A percentile compares a stretch with the other conserved stretches of the same genome.
These are phyloP conservation scores for Arctocebus calabarensis DNA, from an alignment of 2,797 vertebrate genomes.

Conservation along the genomic window DNA sequence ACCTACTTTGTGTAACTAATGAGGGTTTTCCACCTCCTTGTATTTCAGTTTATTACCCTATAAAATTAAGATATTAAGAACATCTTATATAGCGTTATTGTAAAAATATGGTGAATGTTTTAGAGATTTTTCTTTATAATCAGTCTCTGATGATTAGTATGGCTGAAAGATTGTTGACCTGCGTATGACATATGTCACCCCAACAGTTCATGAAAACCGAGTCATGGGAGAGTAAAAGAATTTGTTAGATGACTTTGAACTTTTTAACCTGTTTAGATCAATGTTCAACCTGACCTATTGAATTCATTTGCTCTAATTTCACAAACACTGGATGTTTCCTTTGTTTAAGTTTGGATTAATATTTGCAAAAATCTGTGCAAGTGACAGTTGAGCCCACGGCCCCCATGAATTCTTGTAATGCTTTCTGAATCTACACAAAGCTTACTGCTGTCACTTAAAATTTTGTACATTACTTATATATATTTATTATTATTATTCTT, in stretches of 20 bases:
- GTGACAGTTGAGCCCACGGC: not conserved
- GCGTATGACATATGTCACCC: not conserved
- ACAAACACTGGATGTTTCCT: not conserved
- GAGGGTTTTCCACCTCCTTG: not conserved
- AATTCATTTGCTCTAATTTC: constrained; percentile 2
- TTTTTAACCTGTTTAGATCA: not conserved
- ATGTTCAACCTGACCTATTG: not conserved
- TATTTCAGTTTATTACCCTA: not conserved
- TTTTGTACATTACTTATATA: not conserved
- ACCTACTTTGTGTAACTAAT: not conserved
- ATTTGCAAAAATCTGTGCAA: not conserved
- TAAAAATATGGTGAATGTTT: not conserved
- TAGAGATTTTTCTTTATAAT: not conserved
- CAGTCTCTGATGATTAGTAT: not conserved
- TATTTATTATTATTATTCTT: not conserved
- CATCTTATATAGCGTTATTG: not conserved
- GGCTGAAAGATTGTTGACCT: not conserved
- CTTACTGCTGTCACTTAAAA: not conserved
- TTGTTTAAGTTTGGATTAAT: not conserved
- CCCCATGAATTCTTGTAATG: not conserved
- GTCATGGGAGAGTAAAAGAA: not conserved
- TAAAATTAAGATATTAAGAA: not conserved
- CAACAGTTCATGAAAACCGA: not conserved
- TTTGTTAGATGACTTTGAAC: not conserved
- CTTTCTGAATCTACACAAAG: not conserved